Conservation (phyloP, 2,797 vertebrate genomes). For the Xerus rutilus region DNA sequence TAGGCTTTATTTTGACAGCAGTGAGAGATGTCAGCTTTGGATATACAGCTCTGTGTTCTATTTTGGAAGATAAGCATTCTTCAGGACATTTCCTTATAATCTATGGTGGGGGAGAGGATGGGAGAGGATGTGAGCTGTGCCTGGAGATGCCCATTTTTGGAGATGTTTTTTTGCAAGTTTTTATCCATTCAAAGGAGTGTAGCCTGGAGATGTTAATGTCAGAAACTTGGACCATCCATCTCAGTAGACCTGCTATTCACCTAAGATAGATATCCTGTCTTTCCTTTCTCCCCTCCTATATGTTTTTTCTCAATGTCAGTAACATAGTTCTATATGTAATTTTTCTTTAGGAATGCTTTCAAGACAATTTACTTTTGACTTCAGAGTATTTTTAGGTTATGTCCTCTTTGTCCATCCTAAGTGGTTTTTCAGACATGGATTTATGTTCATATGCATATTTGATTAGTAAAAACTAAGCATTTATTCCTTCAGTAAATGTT, state of each 20-base stretch:
- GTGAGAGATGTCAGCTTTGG: not conserved
- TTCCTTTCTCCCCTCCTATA: not conserved
- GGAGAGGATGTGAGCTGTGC: not conserved
- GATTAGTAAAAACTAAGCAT: not conserved
- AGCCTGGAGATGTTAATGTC: not conserved
- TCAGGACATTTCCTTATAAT: not conserved
- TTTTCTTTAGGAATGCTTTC: not conserved
- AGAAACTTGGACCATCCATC: not conserved
- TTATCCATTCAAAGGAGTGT: not conserved
- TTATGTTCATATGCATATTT: not conserved
- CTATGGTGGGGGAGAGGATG: fast-evolving
- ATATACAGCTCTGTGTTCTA: not conserved
- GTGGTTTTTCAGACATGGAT: not conserved
- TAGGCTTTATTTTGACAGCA: not conserved
- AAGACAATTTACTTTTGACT: not conserved
- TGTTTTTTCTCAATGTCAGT: not conserved
- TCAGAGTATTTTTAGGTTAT: slow-evolving; percentile 24
- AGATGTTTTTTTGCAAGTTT: not conserved
- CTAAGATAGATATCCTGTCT: not conserved
- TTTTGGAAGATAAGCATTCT: not conserved
- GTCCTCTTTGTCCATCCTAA: not conserved
- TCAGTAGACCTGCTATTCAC: not conserved
- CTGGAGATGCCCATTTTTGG: not conserved
- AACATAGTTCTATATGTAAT: not conserved
- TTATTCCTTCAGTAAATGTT: slow-evolving; percentile 14